Conservation (phyloP, 1,140 invertebrate genomes). For the Arctopsyche grandis region DNA sequence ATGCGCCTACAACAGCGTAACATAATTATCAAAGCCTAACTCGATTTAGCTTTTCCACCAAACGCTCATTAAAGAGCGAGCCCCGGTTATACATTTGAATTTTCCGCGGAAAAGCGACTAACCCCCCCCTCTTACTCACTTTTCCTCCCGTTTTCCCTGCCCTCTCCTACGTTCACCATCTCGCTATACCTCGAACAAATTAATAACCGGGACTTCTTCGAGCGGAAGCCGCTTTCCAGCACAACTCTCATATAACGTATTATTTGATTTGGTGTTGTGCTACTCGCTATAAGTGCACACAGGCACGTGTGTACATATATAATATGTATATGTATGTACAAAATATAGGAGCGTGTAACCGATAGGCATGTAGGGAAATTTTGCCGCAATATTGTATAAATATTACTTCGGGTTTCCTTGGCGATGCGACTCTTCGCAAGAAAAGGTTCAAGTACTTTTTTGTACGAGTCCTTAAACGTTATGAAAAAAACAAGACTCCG, state of each 20-base stretch:
- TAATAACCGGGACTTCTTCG: not conserved
- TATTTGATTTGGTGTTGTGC: not conserved
- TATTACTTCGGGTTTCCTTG: not conserved
- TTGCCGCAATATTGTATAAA: conserved; percentile 33
- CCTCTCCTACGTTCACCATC: too few species aligned
- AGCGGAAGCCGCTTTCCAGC: conserved; percentile 9
- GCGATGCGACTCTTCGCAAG: not conserved
- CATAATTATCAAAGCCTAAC: not conserved
- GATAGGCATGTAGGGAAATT: not conserved
- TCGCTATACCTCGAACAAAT: not conserved
- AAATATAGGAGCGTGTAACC: too few species aligned
- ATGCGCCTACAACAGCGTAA: too few species aligned
- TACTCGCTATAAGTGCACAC: not conserved
- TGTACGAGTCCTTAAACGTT: conserved; percentile 6
- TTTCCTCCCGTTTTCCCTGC: too few species aligned
- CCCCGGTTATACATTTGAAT: conserved; percentile 9
- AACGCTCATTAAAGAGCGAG: conserved; percentile 10
- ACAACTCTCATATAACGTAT: too few species aligned
- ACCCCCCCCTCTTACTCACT: too few species aligned
- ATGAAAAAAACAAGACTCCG: conserved; percentile 18
- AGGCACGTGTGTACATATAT: too few species aligned
- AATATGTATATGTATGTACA: too few species aligned
- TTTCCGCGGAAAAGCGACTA: conserved; percentile 4
- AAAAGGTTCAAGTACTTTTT: conserved; percentile 31
- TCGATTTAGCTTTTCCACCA: not conserved